Evolutionary conservation across 2,888 invertebrate species (phyloP), one percentile per base, ranked within the genome.

Genomic region (Orchesellides sinensis): DNA sequence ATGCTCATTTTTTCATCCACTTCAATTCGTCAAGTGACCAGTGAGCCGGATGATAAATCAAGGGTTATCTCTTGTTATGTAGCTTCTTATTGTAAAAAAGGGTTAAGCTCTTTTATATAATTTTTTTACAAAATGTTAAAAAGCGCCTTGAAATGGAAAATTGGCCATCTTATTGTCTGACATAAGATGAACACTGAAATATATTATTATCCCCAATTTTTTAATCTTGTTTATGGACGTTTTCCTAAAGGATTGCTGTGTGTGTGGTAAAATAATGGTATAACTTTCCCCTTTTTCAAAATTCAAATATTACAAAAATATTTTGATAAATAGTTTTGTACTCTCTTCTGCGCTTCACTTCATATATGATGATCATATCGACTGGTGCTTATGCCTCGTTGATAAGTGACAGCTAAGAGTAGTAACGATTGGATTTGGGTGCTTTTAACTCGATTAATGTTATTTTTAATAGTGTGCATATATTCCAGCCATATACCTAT

Each of bases 11-110:
- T 54, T 69, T 49, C 66, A 69, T 69, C 70, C 56, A 70, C 49
- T 70, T 78, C 78, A 68, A 69, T 78, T 75, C 75, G 75, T 75
- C 75, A 69, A 78, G 78, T 78, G 78, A 69, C 69, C 78, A 69
- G 78, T 78, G 78, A 69, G 78, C 40, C 45, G 69, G 61, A 78
- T 78, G 69, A 69, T 78, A 78, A 78, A 78, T 78, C 78, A 78
- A 78, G 56, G 19, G 25, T 14, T 25, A n/a, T 19, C 52, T 35
- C 12, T 12, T 35, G 52, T 54, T 72, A 49, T 65, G 25, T 40
- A 32, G n/a, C 23, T 27, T 21, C 40, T 10, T 47, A n/a, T 69
- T 54, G 12, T 8, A 29, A 70, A 1, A n/a, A n/a, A n/a, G n/a
- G n/a, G n/a, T n/a, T n/a, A n/a, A n/a, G n/a, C n/a, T n/a, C 35